Base-by-base conservation (phyloP, 2,888 invertebrate species). In the Tetrapedia diversipes region DNA sequence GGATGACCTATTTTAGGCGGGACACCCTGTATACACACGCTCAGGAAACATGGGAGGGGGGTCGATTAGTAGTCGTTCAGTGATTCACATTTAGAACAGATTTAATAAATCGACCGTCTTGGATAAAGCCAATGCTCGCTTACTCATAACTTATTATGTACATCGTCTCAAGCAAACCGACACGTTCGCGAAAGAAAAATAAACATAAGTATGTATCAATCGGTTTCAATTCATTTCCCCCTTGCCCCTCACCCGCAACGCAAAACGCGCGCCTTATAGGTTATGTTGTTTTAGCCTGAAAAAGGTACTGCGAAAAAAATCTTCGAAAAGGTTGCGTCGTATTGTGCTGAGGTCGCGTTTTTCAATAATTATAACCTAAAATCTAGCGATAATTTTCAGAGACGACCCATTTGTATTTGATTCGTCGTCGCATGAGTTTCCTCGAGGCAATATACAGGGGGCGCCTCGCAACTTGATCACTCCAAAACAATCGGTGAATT, bases 71-170 rank as follows among this genome's bases (percentile, higher is more conserved):
- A 39, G 43, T 39, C 41, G 11, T 29, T 37, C n/a, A 59, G 29
- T 4, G n/a, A 29, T 68, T 29, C 43, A 37, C 47, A 67, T 72
- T 77, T 77, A 80, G 76, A 82, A 82, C 78, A 83, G 84, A 63
- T 73, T n/a, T 77, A 59, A 39, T 41, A 56, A 71, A 78, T 51
- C 19, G 32, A 45, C 32, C 51, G 57, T 87, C 87, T 79, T 87
- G 90, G 91, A 90, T 90, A 90, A 90, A 87, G 82, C 87, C 89
- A 89, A 90, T 88, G 86, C 90, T 90, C 89, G 83, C 88, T 91
- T 91, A 91, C 90, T 91, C 90, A 90, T 90, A 90, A 91, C 86
- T 90, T 90, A 90, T 90, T 89, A 90, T 91, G 90, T 90, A 91
- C 88, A 89, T 90, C 89, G 89, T 90, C 88, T 87, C 88, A 87